phyloP scores from a whole-genome alignment of 2,797 vertebrate species.

The Hylomyscus alleni region DNA sequence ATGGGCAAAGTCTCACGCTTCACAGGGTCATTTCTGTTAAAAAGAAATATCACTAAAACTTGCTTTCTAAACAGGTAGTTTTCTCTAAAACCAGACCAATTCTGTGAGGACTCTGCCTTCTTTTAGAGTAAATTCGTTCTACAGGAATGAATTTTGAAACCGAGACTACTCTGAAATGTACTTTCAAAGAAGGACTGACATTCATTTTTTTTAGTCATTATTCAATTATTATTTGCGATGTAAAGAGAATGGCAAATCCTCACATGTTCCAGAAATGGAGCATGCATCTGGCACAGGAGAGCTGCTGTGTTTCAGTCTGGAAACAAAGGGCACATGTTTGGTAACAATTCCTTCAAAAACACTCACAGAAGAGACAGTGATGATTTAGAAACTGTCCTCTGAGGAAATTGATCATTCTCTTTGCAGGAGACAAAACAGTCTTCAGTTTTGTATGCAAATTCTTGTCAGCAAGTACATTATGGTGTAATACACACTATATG shows the following conservation, averaged over 20 bases:
- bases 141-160: constrained; percentile 1
- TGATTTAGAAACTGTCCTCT: constrained; percentile 78
- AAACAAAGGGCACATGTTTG: constrained; percentile 70
- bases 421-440: constrained; percentile 78
- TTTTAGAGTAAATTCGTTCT: neutral
- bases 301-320: constrained; percentile 19
- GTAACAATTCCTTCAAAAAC: constrained; percentile 77
- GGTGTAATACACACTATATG: constrained; percentile 61
- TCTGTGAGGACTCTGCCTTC: neutral
- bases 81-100: neutral
- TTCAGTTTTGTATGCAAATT: constrained; percentile 79
- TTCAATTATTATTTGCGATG: constrained; percentile 47
- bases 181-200: neutral
- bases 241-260: constrained; percentile 55
- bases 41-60: constrained; percentile 2
- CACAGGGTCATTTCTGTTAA: neutral
- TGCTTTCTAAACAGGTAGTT: neutral
- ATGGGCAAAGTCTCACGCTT: neutral
- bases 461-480: constrained; percentile 74
- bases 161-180: neutral
- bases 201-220: constrained; percentile 35
- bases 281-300: constrained; percentile 58
- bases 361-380: constrained; percentile 58
- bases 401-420: constrained; percentile 79
- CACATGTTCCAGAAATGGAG: constrained; percentile 42